A percentile compares a stretch with the other conserved stretches of the same genome.
Conservation (phyloP, 2,113 vertebrate genomes). For the Cheilinus undulatus region DNA sequence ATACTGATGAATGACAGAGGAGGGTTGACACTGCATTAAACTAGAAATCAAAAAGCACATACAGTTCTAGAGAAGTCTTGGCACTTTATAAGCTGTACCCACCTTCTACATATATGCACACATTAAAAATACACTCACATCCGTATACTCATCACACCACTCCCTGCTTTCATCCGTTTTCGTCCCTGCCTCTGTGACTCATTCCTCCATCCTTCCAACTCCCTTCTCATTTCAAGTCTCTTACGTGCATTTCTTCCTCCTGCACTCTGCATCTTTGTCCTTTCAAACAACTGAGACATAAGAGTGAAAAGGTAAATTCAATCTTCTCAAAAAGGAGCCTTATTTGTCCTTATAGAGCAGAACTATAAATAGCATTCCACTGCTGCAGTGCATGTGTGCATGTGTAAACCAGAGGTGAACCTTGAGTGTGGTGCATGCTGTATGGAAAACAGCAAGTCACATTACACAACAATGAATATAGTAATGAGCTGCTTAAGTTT, state of each 20-base stretch:
- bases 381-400: slow-evolving; percentile 63
- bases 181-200: slow-evolving; percentile 55
- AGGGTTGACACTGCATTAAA: not conserved
- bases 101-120: slow-evolving; percentile 1
- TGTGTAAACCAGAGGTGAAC: slow-evolving; percentile 45
- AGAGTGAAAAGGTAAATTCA: slow-evolving; percentile 32
- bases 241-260: not conserved
- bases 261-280: slow-evolving; percentile 24
- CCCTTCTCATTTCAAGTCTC: slow-evolving; percentile 26
- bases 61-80: not conserved
- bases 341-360: slow-evolving; percentile 52
- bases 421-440: slow-evolving; percentile 39
- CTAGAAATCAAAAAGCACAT: not conserved
- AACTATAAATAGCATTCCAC: slow-evolving; percentile 70
- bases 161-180: slow-evolving; percentile 47
- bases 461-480: slow-evolving; percentile 46
- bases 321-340: slow-evolving; percentile 31
- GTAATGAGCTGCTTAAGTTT: slow-evolving; percentile 31
- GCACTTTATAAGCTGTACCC: not conserved
- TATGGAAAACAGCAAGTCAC: slow-evolving; percentile 37
- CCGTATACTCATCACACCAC: slow-evolving; percentile 37
- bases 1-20: not conserved
- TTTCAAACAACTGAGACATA: slow-evolving; percentile 24
- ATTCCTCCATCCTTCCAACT: slow-evolving; percentile 38
- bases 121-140: slow-evolving; percentile 46